Evolutionary conservation across 2,113 vertebrate species (phyloP), one percentile per base, ranked within the genome.

Genomic region (Etia nguti): DNA sequence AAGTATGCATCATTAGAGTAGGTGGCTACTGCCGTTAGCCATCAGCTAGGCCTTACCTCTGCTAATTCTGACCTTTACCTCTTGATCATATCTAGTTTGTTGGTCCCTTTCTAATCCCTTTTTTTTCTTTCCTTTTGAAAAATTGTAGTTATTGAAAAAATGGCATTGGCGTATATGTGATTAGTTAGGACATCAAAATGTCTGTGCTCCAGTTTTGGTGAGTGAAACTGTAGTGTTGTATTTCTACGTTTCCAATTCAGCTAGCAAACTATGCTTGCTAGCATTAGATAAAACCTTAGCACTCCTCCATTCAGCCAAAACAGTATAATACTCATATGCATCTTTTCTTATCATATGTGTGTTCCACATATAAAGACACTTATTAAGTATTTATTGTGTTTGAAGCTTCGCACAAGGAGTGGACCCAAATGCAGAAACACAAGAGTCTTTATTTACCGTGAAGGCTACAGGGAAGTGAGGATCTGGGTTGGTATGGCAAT

Each of bases 371-470:
- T 36, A n/a, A 62, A 62, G 31, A 65, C 31, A n/a, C 18, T 7
- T 34, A 62, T 34, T 36, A 18, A 62, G 31, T 62, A 62, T 20
- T 12, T 62, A 38, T 65, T 38, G 60, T 65, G 20, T 3, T 65
- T 38, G 15, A 31, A 10, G 8, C 15, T 60, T 60, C 0, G 57
- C 15, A 60, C 0, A 18, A 60, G 57, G 15, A 60, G 15, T 10
- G 26, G 26, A 18, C 57, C 26, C 1, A 60, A 60, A 31, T 60
- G 15, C 57, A 60, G 29, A 60, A 31, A 60, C 57, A 60, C 8
- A 60, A 1, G 57, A 60, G 18, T 31, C 34, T 34, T 34, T 34
- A 8, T 8, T 34, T 6, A 34, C 34, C 2, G 34, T 34, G 34
- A 34, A 34, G 7, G 6, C 34, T 34, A 34, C 34, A 34, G 34